Evolutionary conservation across 2,113 vertebrate species (phyloP).

Genomic region (Pycnonotus jocosus): DNA sequence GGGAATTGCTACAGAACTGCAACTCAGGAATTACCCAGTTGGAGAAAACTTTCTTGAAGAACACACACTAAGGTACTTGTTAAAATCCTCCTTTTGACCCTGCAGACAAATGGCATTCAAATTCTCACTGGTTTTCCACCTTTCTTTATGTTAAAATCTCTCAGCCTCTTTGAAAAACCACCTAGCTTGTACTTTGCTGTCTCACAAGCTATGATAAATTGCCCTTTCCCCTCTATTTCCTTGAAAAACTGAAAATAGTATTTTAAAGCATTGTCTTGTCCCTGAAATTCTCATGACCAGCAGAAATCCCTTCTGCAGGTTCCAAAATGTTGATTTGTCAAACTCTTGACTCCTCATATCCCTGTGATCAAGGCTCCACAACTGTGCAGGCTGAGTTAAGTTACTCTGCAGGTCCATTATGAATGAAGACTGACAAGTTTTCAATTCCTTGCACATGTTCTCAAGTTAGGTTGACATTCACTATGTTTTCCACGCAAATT

Average conservation of each 20-base stretch:
- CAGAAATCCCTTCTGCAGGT: neutral
- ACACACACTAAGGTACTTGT: neutral
- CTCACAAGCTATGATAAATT: neutral
- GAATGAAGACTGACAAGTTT: neutral
- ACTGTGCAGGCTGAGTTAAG: neutral
- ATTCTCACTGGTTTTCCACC: neutral
- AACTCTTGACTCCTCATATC: neutral
- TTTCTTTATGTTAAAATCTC: neutral
- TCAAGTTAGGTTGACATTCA: neutral
- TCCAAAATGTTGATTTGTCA: neutral
- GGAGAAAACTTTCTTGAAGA: neutral
- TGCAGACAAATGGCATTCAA: neutral
- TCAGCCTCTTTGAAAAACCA: neutral
- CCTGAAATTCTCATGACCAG: neutral
- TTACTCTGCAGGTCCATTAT: neutral
- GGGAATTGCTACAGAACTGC: neutral
- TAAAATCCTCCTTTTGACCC: neutral
- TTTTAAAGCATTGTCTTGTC: neutral
- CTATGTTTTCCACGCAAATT: neutral
- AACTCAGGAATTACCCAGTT: neutral
- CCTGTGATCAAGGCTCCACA: neutral
- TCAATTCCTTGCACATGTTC: neutral
- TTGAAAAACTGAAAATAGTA: neutral
- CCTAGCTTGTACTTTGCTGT: neutral
- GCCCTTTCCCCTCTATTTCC: neutral